Percentiles rank a stretch among this genome's conserved stretches.
These are phyloP conservation scores for Dissostichus mawsoni DNA, from an alignment of 2,113 vertebrate species.

Conservation along the genomic window DNA sequence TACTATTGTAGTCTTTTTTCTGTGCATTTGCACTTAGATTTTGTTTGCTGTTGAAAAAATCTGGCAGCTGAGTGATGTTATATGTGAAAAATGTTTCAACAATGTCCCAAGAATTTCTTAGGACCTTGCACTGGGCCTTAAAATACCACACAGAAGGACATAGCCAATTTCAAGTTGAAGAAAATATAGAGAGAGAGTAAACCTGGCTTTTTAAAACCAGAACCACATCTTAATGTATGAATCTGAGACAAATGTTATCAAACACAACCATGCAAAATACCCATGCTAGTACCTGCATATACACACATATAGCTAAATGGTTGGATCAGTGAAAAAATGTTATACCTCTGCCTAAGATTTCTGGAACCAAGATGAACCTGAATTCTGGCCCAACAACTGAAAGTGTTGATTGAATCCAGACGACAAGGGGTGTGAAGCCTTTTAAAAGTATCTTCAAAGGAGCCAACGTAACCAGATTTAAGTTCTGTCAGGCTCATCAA, in stretches of 20 bases:
- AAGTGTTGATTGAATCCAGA: conserved; percentile 47
- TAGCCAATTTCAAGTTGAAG: not conserved
- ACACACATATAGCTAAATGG: conserved; percentile 24
- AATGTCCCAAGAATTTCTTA: too few species aligned
- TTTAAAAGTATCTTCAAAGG: not conserved
- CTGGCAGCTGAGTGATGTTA: not conserved
- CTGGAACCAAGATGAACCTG: conserved; percentile 31
- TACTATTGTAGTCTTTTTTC: too few species aligned
- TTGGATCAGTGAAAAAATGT: conserved; percentile 32
- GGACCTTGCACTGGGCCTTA: not conserved
- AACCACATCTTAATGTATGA: conserved; percentile 35
- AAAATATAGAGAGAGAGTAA: conserved; percentile 12
- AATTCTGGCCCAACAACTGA: not conserved
- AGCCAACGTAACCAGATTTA: conserved; percentile 8
- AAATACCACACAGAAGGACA: not conserved
- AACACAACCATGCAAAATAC: conserved; percentile 10
- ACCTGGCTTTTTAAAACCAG: conserved; percentile 41
- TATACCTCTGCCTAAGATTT: conserved; percentile 45
- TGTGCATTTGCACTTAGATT: too few species aligned
- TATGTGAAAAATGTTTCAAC: too few species aligned
- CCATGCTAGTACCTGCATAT: not conserved
- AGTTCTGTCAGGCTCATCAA: conserved; percentile 35
- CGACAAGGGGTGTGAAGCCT: not conserved
- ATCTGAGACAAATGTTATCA: conserved; percentile 25
- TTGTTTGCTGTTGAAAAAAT: too few species aligned